Conservation (phyloP, 1,140 invertebrate species). For the Drosophila burlai region DNA sequence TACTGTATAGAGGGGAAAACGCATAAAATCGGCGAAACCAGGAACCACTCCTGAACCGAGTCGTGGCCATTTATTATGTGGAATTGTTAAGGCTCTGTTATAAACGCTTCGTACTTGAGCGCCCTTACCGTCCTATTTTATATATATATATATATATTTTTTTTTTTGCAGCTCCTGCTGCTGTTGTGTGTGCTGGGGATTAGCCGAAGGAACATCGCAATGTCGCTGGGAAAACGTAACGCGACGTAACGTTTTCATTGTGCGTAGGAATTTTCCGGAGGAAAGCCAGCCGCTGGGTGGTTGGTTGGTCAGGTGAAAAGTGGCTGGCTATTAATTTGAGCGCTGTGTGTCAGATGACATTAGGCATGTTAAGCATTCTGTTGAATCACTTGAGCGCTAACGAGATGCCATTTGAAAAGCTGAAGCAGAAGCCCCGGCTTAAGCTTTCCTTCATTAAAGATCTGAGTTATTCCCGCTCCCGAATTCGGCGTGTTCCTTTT, state of each 20-base stretch:
- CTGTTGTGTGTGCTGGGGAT: conserved; percentile 52
- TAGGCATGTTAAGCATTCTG: conserved; percentile 81
- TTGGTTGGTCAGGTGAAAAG: conserved; percentile 76
- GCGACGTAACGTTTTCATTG: conserved; percentile 71
- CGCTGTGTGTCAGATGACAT: conserved; percentile 78
- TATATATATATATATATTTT: not conserved
- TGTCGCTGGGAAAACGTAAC: conserved; percentile 52
- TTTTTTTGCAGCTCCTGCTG: not conserved
- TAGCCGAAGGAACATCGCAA: conserved; percentile 64
- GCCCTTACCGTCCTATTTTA: conserved; percentile 29
- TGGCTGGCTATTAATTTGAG: conserved; percentile 80
- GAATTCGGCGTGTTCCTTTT: conserved; percentile 31
- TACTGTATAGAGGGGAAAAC: conserved; percentile 59
- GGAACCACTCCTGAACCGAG: conserved; percentile 48
- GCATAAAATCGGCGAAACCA: conserved; percentile 71
- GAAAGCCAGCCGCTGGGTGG: not conserved
- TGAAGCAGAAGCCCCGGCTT: conserved; percentile 50
- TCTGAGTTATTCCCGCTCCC: conserved; percentile 41
- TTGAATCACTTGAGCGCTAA: conserved; percentile 80
- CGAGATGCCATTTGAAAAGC: conserved; percentile 80
- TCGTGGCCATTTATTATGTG: conserved; percentile 75
- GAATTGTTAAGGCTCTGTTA: conserved; percentile 72
- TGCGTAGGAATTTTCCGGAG: conserved; percentile 61
- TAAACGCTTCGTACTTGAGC: conserved; percentile 74
- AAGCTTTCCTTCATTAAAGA: conserved; percentile 55